Evolutionary conservation across 2,797 vertebrate genomes (phyloP).

Genomic region (Urocyon cinereoargenteus): DNA sequence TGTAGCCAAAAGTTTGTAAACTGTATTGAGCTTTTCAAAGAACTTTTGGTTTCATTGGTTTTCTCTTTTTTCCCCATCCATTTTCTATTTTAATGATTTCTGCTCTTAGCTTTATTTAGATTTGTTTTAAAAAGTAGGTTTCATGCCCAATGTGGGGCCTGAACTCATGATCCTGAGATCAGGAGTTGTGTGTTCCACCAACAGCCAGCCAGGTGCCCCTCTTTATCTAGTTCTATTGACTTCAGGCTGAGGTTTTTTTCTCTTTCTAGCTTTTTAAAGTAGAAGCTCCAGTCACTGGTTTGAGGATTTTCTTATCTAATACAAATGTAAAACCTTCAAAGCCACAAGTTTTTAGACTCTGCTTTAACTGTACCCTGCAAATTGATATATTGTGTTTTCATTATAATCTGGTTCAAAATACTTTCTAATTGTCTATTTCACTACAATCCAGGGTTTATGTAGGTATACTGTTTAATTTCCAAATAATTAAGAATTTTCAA

Average conservation of each 20-base stretch:
- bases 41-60: neutral
- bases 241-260: neutral
- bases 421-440: neutral
- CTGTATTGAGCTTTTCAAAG: neutral
- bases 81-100: neutral
- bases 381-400: neutral
- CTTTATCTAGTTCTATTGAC: neutral
- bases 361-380: neutral
- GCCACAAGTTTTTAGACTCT: neutral
- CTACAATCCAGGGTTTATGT: neutral
- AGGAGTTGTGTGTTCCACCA: neutral
- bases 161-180: neutral
- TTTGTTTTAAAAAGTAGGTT: neutral
- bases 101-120: neutral
- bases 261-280: neutral
- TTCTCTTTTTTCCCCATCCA: neutral
- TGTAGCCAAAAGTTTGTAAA: neutral
- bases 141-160: neutral
- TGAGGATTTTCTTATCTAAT: neutral
- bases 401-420: neutral
- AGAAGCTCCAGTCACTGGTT: neutral
- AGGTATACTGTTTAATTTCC: neutral
- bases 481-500: neutral
- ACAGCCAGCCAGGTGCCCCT: neutral
- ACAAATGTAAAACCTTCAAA: neutral